phyloP scores from a whole-genome alignment of 2,888 invertebrate genomes.

The Drosophila rubida region DNA sequence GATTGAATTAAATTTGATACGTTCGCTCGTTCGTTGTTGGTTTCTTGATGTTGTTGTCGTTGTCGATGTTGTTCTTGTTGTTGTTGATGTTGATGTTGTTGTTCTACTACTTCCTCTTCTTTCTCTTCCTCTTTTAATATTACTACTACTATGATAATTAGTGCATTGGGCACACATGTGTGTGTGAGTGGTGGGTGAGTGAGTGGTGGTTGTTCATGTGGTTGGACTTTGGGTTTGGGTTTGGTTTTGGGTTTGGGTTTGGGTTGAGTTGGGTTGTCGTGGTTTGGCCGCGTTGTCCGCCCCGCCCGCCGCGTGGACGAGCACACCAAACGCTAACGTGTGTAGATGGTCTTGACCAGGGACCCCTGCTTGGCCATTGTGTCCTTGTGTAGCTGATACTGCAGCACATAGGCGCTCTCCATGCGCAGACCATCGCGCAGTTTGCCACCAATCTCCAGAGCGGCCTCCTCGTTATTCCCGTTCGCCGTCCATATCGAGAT shows the following conservation, averaged over 20 bases:
- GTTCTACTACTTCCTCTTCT: too few species aligned
- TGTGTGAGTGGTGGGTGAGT: background rate
- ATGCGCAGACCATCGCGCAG: slow-evolving; percentile 92
- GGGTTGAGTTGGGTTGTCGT: too few species aligned
- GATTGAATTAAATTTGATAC: background rate
- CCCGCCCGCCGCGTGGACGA: background rate
- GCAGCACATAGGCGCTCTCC: slow-evolving; percentile 85
- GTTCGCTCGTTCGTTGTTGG: background rate
- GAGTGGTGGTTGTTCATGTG: background rate
- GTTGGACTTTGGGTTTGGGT: background rate
- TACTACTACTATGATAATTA: too few species aligned
- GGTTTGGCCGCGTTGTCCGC: too few species aligned
- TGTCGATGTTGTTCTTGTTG: background rate
- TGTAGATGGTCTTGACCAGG: slow-evolving; percentile 87
- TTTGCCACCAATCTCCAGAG: slow-evolving; percentile 94
- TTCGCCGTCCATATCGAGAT: slow-evolving; percentile 96
- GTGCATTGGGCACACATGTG: background rate
- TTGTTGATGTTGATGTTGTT: background rate
- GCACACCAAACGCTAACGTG: slow-evolving; percentile 17
- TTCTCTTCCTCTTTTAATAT: too few species aligned
- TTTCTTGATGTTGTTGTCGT: background rate
- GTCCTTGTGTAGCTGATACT: slow-evolving; percentile 92
- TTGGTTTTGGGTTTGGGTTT: background rate
- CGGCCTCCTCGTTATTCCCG: slow-evolving; percentile 90
- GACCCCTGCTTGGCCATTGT: slow-evolving; percentile 93